Evolutionary conservation across 2,113 vertebrate genomes (phyloP).

Genomic region (Corythoichthys haematopterus): DNA sequence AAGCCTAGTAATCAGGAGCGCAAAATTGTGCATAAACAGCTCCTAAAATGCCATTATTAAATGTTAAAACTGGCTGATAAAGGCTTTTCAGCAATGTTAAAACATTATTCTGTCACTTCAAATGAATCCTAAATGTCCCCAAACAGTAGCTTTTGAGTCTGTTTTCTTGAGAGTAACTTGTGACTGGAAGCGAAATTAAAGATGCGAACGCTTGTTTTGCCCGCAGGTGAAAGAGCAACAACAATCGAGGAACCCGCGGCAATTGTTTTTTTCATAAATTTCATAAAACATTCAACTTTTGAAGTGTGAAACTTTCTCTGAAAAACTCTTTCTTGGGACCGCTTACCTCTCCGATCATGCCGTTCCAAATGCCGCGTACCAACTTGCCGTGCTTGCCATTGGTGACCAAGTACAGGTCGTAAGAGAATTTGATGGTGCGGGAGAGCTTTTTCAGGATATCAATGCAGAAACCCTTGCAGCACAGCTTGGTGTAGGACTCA

Average conservation of each 20-base stretch:
- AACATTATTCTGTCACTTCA: background rate
- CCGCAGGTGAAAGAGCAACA: background rate
- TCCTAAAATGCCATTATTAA: background rate
- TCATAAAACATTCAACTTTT: background rate
- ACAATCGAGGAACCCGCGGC: background rate
- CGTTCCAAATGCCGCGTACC: constrained; percentile 91
- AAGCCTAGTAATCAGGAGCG: too few species aligned
- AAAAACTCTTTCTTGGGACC: background rate
- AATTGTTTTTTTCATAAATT: background rate
- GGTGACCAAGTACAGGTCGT: constrained; percentile 95
- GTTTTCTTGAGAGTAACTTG: background rate
- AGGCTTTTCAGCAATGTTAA: background rate
- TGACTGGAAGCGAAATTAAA: background rate
- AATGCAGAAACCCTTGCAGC: constrained; percentile 98
- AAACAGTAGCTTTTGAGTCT: background rate
- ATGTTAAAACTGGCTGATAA: background rate
- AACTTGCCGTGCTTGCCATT: constrained; percentile 95
- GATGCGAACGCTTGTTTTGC: background rate
- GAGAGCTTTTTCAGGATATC: constrained; percentile 97
- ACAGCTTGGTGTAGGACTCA: constrained; percentile 92
- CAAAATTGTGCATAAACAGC: background rate
- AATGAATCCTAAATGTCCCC: background rate
- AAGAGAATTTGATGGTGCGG: constrained; percentile 91
- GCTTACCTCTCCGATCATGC: constrained; percentile 97
- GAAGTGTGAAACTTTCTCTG: background rate